Conservation (phyloP, 92 coral and sea anemone species). For the Paramuricea clavata region DNA sequence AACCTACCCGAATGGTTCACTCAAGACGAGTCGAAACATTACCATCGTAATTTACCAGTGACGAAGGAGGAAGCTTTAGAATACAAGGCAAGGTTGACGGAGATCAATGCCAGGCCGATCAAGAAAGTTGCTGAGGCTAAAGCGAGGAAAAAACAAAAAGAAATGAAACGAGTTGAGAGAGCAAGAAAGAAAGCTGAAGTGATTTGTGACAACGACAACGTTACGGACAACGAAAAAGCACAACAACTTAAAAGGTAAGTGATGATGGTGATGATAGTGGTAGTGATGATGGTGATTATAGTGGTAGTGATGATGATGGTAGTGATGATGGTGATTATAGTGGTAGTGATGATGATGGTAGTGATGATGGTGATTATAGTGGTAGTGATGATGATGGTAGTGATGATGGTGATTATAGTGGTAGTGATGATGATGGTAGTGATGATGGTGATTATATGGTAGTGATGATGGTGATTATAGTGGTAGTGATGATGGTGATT, state of each 20-base stretch:
- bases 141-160: slow-evolving; percentile 94
- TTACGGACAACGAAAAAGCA: slow-evolving; percentile 92
- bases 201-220: slow-evolving; percentile 90
- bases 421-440: not conserved
- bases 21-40: slow-evolving; percentile 81
- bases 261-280: not conserved
- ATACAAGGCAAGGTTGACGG: slow-evolving; percentile 84
- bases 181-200: slow-evolving; percentile 97
- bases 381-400: not conserved
- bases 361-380: not conserved
- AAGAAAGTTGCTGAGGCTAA: slow-evolving; percentile 98
- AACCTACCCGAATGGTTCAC: slow-evolving; percentile 88
- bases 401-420: not conserved
- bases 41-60: slow-evolving; percentile 83
- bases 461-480: not conserved
- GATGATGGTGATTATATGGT: not conserved
- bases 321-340: not conserved
- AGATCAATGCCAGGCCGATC: slow-evolving; percentile 90
- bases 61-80: slow-evolving; percentile 85
- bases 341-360: not conserved
- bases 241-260: slow-evolving; percentile 84
- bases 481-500: not conserved
- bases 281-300: not conserved
- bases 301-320: not conserved
- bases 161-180: slow-evolving; percentile 87